These are phyloP conservation scores for Anhinga anhinga DNA, from an alignment of 2,113 vertebrate species.

Conservation along the genomic window DNA sequence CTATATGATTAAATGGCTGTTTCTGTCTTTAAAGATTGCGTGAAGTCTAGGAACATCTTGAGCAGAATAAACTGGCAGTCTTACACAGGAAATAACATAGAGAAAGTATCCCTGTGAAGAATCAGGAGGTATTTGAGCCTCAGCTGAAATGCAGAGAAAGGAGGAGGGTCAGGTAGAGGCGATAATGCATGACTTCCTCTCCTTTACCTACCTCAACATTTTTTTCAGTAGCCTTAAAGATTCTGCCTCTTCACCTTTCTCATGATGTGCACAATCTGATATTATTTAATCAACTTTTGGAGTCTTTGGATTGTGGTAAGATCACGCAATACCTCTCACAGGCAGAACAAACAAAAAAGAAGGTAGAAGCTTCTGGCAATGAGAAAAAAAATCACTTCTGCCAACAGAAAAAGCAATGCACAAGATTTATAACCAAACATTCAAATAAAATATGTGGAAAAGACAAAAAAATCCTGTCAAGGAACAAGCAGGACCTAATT, in stretches of 20 bases:
- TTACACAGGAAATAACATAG: not conserved
- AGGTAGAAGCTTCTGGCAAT: not conserved
- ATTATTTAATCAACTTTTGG: not conserved
- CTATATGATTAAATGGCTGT: not conserved
- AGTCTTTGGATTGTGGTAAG: not conserved
- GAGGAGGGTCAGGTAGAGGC: not conserved
- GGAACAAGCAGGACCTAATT: not conserved
- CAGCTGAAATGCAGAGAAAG: not conserved
- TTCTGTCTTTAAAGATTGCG: not conserved
- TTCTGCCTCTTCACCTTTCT: not conserved
- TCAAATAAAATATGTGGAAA: not conserved
- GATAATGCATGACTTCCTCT: not conserved
- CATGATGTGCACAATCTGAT: not conserved
- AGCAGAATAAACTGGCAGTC: not conserved
- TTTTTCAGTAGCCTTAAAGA: not conserved
- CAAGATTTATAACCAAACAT: not conserved
- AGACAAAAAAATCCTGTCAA: not conserved
- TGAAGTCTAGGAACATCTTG: not conserved
- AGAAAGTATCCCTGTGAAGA: not conserved
- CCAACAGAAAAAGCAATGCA: not conserved
- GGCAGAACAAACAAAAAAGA: not conserved
- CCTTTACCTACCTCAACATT: not conserved
- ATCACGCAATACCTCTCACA: not conserved
- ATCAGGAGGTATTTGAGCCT: not conserved
- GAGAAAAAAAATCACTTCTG: not conserved